Conservation (phyloP, 2,113 vertebrate genomes). For the Lethenteron camtschaticum region DNA sequence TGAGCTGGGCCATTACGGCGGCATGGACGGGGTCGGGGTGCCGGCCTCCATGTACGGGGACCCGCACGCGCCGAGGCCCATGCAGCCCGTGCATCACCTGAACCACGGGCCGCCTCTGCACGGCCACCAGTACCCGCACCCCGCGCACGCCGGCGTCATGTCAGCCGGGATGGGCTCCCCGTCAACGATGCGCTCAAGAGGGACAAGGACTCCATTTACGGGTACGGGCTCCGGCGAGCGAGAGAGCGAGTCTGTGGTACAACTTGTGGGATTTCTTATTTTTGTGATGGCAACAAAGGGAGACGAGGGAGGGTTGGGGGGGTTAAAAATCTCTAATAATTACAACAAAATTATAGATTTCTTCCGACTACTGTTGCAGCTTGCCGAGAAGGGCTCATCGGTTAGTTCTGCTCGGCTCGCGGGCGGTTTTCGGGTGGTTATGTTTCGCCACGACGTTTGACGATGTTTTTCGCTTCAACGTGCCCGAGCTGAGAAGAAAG, state of each 20-base stretch:
- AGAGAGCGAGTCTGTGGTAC: constrained; percentile 9
- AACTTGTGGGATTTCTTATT: constrained; percentile 7
- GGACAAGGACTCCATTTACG: constrained; percentile 99
- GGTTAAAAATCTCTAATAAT: too few relatives aligned
- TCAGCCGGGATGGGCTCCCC: constrained; percentile 77
- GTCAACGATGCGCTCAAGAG: constrained; percentile 97
- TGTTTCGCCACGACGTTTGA: too few relatives aligned
- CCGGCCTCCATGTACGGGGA: constrained; percentile 94
- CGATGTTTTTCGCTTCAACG: too few relatives aligned
- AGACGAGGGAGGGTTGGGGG: not conserved
- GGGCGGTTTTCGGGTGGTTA: too few relatives aligned
- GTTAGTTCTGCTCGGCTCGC: too few relatives aligned
- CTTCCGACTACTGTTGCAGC: too few relatives aligned
- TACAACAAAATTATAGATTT: too few relatives aligned
- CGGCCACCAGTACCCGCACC: constrained; percentile 90
- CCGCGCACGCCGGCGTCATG: constrained; percentile 83
- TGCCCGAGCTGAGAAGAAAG: too few relatives aligned
- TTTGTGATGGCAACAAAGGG: constrained; percentile 11
- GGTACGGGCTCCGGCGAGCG: constrained; percentile 37
- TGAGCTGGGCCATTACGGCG: constrained; percentile 90
- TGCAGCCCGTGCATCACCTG: constrained; percentile 87
- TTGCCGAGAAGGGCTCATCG: too few relatives aligned
- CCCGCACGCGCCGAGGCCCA: constrained; percentile 78
- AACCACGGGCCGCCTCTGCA: constrained; percentile 91
- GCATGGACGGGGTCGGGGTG: constrained; percentile 95